A percentile compares a stretch with the other conserved stretches of the same genome.
These are phyloP conservation scores for Psittacula cyanocephala DNA, from an alignment of 2,113 vertebrate genomes.

Conservation along the genomic window DNA sequence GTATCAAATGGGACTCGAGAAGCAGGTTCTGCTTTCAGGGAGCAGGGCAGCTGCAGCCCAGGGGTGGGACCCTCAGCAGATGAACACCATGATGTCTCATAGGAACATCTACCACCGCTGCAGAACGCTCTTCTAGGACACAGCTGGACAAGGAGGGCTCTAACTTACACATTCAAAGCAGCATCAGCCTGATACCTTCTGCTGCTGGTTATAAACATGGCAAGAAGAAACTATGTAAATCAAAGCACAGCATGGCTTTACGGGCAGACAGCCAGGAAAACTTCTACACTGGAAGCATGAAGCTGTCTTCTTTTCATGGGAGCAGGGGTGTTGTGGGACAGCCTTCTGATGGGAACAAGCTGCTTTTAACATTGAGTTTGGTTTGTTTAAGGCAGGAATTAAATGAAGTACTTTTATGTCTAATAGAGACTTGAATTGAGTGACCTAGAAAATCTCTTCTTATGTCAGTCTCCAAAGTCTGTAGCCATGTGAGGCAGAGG, in stretches of 20 bases:
- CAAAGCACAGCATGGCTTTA: background rate
- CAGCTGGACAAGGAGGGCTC: background rate
- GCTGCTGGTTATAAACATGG: background rate
- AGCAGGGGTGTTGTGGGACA: background rate
- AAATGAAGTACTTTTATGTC: background rate
- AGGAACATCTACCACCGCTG: background rate
- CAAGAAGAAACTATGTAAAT: background rate
- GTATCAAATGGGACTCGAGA: accelerated
- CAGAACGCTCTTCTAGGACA: background rate
- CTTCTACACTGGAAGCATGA: background rate
- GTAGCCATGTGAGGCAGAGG: background rate
- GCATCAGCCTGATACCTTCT: background rate
- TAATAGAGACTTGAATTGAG: background rate
- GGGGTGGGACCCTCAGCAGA: background rate
- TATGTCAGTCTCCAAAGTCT: background rate
- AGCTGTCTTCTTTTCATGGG: background rate
- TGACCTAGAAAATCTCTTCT: background rate
- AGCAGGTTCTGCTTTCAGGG: background rate
- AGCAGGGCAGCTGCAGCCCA: background rate
- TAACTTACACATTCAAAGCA: background rate
- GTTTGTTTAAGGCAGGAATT: background rate
- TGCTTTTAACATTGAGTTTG: background rate
- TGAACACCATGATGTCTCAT: accelerated
- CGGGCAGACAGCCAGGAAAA: background rate
- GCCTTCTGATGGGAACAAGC: background rate